Evolutionary conservation across 2,888 invertebrate species (phyloP), one percentile per base, ranked within the genome.

Genomic region (Cataglyphis cursor): DNA sequence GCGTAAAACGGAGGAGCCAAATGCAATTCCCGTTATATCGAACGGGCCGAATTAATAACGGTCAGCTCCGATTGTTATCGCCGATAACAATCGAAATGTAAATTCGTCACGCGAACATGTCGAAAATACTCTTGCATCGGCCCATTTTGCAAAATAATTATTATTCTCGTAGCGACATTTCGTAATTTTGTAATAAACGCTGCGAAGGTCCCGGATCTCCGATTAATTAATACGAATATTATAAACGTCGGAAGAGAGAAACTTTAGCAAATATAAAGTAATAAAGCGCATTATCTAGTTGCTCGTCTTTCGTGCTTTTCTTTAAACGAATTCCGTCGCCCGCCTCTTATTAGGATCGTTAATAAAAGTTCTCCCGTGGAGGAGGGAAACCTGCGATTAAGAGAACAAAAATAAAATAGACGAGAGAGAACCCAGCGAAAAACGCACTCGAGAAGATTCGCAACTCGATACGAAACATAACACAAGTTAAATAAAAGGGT

Each of bases 21-120:
- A 80, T 80, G 72, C 59, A 72, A 80, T 80, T 72, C 73, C 59
- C 44, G 78, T 72, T 72, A n/a, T n/a, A 80, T 80, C 72, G 78
- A 72, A 59, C 59, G 72, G 48, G 59, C 44, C 59, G 78, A 72
- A 80, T 80, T 80, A 80, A 80, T 80, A 72, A 80, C 72, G 72
- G 59, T 72, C 72, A 70, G 78, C 31, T 54, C 41, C 70, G 76
- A 76, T 76, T 48, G 78, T 72, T 80, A 72, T 72, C 59, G 72
- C 44, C 31, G 44, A 80, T 80, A 80, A 80, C 72, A 80, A 80
- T 80, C 59, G 72, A 72, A 59, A 80, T 80, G 78, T 35, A 80
- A 80, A 80, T 80, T 80, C 28, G 44, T 72, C 78, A 44, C 21
- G 31, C 21, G 31, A 44, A 44, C 72, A 41, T 24, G 59, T 44